Base-by-base conservation (phyloP, 2,113 vertebrate genomes). In the Peromyscus polionotus region DNA sequence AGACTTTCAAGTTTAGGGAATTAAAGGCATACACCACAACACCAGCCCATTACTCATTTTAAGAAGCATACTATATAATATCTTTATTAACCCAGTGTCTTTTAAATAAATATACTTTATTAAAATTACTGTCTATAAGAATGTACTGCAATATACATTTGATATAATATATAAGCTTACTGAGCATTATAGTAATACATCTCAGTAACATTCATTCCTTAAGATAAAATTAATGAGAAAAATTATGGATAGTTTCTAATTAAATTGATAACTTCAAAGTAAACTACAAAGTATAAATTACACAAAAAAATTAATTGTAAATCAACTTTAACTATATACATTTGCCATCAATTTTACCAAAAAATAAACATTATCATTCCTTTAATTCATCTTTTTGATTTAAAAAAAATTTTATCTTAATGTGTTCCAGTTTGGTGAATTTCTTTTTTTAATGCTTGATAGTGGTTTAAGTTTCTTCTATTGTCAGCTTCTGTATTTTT, bases 101-200 rank as follows among this genome's bases (percentile, higher is more conserved):
- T 77, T 42, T 36, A 79, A 48, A 61, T 90, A 68, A 28, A 90
- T 1, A 3, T 51, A 70, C 14, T 86, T 76, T 89, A 59, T 5
- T 90, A 67, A 92, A 79, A 42, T 42, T 70, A 76, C 68, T 89
- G 4, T 31, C 59, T 1, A 94, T 92, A 87, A 95, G 92, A 92
- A 90, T 70, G 89, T 39, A 73, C 0, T 68, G n/a, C 33, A 68
- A 13, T 81, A 68, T 36, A 42, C 63, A 92, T n/a, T 81, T 4
- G 57, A 20, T 81, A 3, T 24, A 76, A 73, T 57, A 5, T 54
- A 77, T 22, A 45, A 84, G 54, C n/a, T 67, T 85, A 13, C 61
- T 45, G 19, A 12, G 2, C 7, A 51, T 51, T 51, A 51, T 51
- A 90, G 7, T 79, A 20, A 85, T 17, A 28, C 28, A 84, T 79